Base-by-base conservation (phyloP, 2,888 invertebrate species). In the Drosophila peninsularis region DNA sequence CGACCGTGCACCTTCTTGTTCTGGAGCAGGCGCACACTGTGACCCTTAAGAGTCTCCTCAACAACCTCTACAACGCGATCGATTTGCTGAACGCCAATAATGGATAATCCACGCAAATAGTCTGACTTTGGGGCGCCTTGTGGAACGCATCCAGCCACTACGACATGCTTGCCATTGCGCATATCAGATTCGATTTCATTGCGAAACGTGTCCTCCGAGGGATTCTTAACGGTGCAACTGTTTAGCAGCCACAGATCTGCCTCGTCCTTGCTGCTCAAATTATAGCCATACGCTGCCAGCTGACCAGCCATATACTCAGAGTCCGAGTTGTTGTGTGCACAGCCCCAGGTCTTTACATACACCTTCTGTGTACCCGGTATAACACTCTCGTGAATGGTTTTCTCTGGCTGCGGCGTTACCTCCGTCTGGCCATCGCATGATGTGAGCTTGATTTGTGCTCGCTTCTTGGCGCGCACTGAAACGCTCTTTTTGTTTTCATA, bases 261-360 rank as follows among this genome's bases (percentile, higher is more conserved):
- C 13, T 94, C 93, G 52, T 94, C 93, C 92, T 97, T 97, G 68
- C 96, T 95, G 47, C 96, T 97, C 50, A 98, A 93, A 61, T 94
- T 94, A 91, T 98, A 99, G 0, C 98, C 99, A 87, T 96, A 97
- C 0, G 96, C 94, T 0, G 97, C 96, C 63, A 99, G 93, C 82
- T 98, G 95, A 0, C 99, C 99, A 0, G 98, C 98, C 99, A 99
- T 99, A 91, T 99, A 99, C 93, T 99, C 99, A 1, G 98, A 97
- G 92, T 99, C 99, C 0, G 98, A 98, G 91, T 95, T 98, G 92
- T 99, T 99, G 93, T 99, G 99, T 0, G 98, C 96, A 92, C 99
- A 99, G 5, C 99, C 99, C 99, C 98, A 99, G 63, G 98, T 99
- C 93, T 98, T 98, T 2, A 98, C 94, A 86, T 95, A 98, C 49